Evolutionary conservation across 2,888 invertebrate species (phyloP).

Genomic region (Apodemia duryi): DNA sequence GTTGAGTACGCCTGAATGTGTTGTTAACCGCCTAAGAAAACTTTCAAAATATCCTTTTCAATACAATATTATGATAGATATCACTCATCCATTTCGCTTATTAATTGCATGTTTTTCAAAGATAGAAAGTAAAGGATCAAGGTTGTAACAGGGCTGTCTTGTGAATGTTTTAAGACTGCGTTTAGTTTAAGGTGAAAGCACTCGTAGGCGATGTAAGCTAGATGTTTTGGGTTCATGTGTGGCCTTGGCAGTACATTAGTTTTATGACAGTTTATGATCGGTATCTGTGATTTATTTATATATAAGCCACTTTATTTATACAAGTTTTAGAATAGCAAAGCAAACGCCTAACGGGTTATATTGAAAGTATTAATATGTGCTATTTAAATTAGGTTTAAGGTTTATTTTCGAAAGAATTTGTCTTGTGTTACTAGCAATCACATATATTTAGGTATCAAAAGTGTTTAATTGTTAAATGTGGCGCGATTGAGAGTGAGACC

Average conservation of each 20-base stretch:
- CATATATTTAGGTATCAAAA: slow-evolving; percentile 3
- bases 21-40: slow-evolving; percentile 45
- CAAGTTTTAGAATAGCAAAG: slow-evolving; percentile 13
- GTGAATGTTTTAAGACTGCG: slow-evolving; percentile 70
- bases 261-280: slow-evolving; percentile 55
- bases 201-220: slow-evolving; percentile 19
- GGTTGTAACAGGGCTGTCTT: slow-evolving; percentile 54
- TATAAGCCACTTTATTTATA: slow-evolving; percentile 44
- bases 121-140: slow-evolving; percentile 31
- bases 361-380: slow-evolving; percentile 16
- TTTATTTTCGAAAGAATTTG: slow-evolving; percentile 27
- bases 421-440: slow-evolving; percentile 2
- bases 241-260: slow-evolving; percentile 20
- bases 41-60: slow-evolving; percentile 41
- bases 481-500: slow-evolving; percentile 14
- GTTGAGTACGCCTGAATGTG: slow-evolving; percentile 63
- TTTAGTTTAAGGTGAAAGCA: slow-evolving; percentile 53
- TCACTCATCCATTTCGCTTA: slow-evolving; percentile 47
- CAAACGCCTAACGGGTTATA: slow-evolving; percentile 10
- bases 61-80: slow-evolving; percentile 34
- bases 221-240: slow-evolving; percentile 14
- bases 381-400: slow-evolving; percentile 6
- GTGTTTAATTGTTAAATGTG: slow-evolving; percentile 9
- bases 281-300: slow-evolving; percentile 74
- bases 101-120: slow-evolving; percentile 55